These are phyloP conservation scores for Cavia porcellus DNA, from an alignment of 2,113 vertebrate species.

Conservation along the genomic window DNA sequence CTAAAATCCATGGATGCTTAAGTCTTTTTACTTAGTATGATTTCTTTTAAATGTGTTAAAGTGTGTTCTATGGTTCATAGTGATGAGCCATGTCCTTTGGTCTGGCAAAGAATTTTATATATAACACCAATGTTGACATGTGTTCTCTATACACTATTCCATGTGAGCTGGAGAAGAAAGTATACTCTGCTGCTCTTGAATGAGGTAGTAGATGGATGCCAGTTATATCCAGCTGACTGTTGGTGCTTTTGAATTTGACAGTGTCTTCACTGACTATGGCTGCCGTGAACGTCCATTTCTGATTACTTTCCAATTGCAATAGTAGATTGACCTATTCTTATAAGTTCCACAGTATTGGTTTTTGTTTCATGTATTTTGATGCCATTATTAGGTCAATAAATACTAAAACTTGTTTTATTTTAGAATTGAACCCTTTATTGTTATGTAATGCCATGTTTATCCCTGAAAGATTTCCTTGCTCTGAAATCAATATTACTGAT, in stretches of 20 bases:
- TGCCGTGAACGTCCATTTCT: not conserved
- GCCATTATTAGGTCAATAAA: not conserved
- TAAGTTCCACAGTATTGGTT: not conserved
- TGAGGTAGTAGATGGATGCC: not conserved
- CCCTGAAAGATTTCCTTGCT: not conserved
- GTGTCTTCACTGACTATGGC: not conserved
- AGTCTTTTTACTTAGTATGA: not conserved
- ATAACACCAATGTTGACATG: not conserved
- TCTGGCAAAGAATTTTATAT: not conserved
- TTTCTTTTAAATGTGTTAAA: not conserved
- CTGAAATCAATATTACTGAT: not conserved
- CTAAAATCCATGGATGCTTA: not conserved
- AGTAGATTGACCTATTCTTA: not conserved
- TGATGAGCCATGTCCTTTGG: not conserved
- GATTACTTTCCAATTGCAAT: not conserved
- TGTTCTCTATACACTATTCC: not conserved
- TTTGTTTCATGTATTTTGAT: not conserved
- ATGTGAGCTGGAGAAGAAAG: not conserved
- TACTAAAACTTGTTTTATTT: not conserved
- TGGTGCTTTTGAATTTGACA: not conserved
- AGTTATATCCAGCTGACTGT: not conserved
- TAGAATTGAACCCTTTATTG: not conserved
- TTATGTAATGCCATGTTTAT: not conserved
- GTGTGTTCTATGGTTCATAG: not conserved
- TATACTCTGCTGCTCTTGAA: not conserved